Evolutionary conservation across 2,888 invertebrate genomes (phyloP).

Genomic region (Brachylomia viminalis): DNA sequence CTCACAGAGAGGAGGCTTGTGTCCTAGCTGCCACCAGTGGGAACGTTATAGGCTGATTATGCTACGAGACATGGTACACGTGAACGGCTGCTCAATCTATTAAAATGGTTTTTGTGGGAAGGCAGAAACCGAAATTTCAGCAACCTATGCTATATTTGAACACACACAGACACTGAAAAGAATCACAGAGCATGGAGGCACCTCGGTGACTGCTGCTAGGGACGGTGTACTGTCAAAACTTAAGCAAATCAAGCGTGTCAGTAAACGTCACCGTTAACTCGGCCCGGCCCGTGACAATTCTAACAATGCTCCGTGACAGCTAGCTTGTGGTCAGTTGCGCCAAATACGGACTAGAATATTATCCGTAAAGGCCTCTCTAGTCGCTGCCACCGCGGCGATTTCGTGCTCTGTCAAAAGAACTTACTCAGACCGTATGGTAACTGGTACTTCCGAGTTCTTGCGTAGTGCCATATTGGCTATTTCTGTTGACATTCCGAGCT

Average conservation of each 20-base stretch:
- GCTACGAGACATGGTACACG: too few species aligned
- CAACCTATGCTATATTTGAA: neutral
- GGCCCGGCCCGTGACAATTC: neutral
- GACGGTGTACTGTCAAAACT: neutral
- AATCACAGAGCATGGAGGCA: neutral
- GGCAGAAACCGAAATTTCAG: neutral
- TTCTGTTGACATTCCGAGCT: slow-evolving; percentile 82
- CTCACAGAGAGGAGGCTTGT: neutral
- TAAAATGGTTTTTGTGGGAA: neutral
- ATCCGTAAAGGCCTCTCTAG: neutral
- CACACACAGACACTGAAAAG: neutral
- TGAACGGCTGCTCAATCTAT: neutral
- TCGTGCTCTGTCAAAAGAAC: slow-evolving; percentile 42
- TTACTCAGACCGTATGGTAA: slow-evolving; percentile 78
- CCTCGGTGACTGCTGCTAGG: neutral
- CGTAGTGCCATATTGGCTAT: slow-evolving; percentile 82
- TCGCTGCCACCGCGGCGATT: neutral
- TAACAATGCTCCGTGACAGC: neutral
- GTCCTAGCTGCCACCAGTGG: neutral
- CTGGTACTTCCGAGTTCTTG: slow-evolving; percentile 77
- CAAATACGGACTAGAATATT: neutral
- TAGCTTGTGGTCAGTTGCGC: neutral
- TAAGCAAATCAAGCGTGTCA: neutral
- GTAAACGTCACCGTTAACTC: neutral
- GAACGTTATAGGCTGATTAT: neutral